A percentile compares a stretch with the other conserved stretches of the same genome.
phyloP scores from a whole-genome alignment of 2,888 invertebrate species.

The Cerceris rybyensis region DNA sequence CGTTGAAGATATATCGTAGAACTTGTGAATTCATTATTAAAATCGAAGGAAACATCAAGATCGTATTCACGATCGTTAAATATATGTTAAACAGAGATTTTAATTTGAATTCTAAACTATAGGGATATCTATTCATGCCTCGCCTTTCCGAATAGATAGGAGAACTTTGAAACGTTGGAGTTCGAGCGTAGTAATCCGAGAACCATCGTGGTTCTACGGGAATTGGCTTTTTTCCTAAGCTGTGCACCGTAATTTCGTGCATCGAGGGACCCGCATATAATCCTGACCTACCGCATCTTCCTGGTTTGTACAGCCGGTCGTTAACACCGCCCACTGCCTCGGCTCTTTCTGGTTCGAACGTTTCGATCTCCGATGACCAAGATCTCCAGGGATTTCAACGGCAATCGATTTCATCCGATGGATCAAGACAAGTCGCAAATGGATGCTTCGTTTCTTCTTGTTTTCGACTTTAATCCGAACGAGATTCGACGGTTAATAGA shows the following conservation, averaged over 20 bases:
- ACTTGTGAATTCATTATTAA: too few species aligned
- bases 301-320: constrained; percentile 64
- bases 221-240: constrained; percentile 12
- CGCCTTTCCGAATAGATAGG: neutral
- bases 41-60: too few species aligned
- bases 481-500: neutral
- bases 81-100: too few species aligned
- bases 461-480: neutral
- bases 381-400: constrained; percentile 9
- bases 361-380: constrained; percentile 51
- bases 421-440: too few species aligned
- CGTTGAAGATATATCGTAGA: too few species aligned
- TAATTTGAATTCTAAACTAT: too few species aligned
- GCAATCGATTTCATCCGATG: too few species aligned
- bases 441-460: neutral
- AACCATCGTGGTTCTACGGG: neutral
- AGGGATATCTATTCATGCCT: too few species aligned
- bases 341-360: constrained; percentile 62
- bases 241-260: constrained; percentile 43
- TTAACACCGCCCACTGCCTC: constrained; percentile 67
- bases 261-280: constrained; percentile 55
- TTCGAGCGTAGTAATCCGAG: neutral
- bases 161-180: neutral
- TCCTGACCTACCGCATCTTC: constrained; percentile 71
- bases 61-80: too few species aligned